These are phyloP conservation scores for Bucorvus abyssinicus DNA, from an alignment of 2,797 vertebrate genomes.

Conservation along the genomic window DNA sequence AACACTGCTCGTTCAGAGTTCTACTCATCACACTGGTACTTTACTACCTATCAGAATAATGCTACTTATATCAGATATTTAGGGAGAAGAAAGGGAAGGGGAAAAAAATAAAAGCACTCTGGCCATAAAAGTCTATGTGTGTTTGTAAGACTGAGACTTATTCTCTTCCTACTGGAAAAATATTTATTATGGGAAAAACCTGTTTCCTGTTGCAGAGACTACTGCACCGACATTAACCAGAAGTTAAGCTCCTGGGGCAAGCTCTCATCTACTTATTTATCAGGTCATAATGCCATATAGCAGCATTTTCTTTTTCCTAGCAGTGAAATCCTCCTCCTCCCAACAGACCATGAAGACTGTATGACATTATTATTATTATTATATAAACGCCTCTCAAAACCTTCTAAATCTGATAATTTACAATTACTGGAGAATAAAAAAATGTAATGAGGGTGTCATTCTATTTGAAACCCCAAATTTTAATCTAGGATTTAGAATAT, in stretches of 20 bases:
- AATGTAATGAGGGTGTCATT: background rate
- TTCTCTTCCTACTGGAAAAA: background rate
- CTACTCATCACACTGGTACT: background rate
- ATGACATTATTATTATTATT: background rate
- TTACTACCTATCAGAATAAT: background rate
- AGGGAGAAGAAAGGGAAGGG: background rate
- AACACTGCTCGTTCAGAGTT: background rate
- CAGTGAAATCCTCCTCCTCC: background rate
- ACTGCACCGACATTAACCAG: background rate
- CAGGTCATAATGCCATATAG: background rate
- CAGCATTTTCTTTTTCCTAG: background rate
- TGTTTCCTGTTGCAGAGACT: background rate
- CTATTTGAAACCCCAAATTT: background rate
- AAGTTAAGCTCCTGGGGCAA: background rate
- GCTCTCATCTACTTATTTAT: background rate
- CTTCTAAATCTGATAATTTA: background rate
- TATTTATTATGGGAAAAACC: background rate
- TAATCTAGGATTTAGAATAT: background rate
- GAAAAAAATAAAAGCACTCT: background rate
- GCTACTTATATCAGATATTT: background rate
- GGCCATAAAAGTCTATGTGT: background rate
- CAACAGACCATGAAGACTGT: background rate
- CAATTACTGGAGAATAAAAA: background rate
- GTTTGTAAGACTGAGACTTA: background rate
- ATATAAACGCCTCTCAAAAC: background rate